Percentiles rank a stretch among this genome's conserved stretches.
These are phyloP conservation scores for Reticulitermes lucifugus DNA, from an alignment of 2,888 invertebrate genomes.

Conservation along the genomic window DNA sequence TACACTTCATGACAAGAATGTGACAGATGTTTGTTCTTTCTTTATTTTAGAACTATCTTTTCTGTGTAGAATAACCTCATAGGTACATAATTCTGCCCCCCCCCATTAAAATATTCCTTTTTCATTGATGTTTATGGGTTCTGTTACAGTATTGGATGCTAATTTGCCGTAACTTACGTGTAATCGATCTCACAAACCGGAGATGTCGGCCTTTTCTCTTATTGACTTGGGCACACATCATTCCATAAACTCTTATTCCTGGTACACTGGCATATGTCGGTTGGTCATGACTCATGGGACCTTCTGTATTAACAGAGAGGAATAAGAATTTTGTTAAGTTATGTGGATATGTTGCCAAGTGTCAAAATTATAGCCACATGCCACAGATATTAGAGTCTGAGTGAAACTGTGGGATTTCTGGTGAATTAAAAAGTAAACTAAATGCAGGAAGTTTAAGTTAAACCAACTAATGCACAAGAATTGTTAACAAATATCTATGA, in stretches of 20 bases:
- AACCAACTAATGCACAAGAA: too few species aligned
- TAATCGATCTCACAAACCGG: constrained; percentile 22
- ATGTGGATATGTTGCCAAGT: too few species aligned
- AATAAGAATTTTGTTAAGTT: background rate
- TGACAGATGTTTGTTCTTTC: too few species aligned
- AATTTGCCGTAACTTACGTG: constrained; percentile 5
- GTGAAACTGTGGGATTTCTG: too few species aligned
- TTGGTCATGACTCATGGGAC: constrained; percentile 94
- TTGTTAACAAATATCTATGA: too few species aligned
- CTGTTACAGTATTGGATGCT: background rate
- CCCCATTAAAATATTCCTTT: background rate
- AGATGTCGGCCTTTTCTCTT: constrained; percentile 25
- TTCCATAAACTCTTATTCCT: constrained; percentile 92
- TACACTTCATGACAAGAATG: too few species aligned
- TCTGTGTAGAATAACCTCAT: background rate
- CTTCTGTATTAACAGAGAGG: constrained; percentile 71
- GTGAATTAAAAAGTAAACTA: too few species aligned
- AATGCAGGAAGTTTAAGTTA: too few species aligned
- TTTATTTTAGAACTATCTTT: background rate
- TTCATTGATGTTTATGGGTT: background rate
- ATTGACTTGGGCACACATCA: constrained; percentile 66
- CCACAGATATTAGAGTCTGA: too few species aligned
- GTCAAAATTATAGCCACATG: too few species aligned
- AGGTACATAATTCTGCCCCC: background rate
- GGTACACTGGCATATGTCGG: constrained; percentile 95